A percentile compares a stretch with the other conserved stretches of the same genome.
Evolutionary conservation across 2,797 vertebrate genomes (phyloP).

Genomic region (Rhabdomys pumilio): DNA sequence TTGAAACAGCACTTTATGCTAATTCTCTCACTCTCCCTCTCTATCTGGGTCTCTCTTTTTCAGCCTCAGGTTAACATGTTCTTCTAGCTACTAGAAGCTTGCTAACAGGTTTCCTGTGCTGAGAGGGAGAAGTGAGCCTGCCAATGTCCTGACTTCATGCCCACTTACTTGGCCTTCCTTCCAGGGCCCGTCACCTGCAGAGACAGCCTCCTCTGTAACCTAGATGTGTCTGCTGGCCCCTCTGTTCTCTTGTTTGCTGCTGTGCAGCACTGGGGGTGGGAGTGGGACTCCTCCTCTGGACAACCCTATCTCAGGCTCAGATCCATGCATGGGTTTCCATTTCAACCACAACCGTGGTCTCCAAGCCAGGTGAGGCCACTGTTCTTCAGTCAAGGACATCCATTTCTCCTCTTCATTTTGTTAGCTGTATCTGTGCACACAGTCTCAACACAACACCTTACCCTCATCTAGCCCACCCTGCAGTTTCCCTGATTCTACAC

Average conservation of each 20-base stretch:
- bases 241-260: background rate
- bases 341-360: background rate
- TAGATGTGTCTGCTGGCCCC: background rate
- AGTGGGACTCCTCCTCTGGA: background rate
- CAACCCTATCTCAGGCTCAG: background rate
- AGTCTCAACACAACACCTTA: fast-evolving
- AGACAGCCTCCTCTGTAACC: too few species aligned
- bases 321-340: background rate
- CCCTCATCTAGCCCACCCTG: background rate
- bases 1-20: background rate
- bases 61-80: background rate
- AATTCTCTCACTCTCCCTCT: background rate
- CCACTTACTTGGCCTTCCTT: background rate
- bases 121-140: background rate
- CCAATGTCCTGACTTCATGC: background rate
- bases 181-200: background rate
- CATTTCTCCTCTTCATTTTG: background rate
- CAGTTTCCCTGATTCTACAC: background rate
- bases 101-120: background rate
- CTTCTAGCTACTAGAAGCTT: background rate
- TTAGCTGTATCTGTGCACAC: background rate
- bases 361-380: fast-evolving
- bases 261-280: fast-evolving
- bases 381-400: background rate
- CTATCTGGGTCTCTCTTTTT: background rate